These are phyloP conservation scores for Nicator chloris DNA, from an alignment of 2,113 vertebrate genomes.

Conservation along the genomic window DNA sequence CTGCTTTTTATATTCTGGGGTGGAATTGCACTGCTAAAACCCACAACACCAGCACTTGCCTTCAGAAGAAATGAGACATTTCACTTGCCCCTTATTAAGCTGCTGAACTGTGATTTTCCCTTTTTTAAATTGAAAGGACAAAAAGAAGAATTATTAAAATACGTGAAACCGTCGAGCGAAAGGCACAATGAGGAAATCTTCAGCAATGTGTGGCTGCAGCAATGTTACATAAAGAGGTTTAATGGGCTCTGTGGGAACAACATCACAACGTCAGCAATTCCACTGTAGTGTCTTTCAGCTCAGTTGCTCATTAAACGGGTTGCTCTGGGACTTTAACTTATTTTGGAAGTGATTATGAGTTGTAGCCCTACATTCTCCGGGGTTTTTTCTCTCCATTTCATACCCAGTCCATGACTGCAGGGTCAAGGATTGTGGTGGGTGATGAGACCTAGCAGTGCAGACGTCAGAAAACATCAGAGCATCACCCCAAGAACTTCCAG, in stretches of 20 bases:
- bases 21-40: not conserved
- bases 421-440: not conserved
- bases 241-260: constrained; percentile 39
- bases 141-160: constrained; percentile 3
- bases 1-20: not conserved
- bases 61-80: not conserved
- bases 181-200: not conserved
- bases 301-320: constrained; percentile 10
- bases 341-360: not conserved
- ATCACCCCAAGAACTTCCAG: not conserved
- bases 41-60: not conserved
- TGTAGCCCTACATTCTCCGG: not conserved
- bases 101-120: not conserved
- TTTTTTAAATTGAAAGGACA: not conserved
- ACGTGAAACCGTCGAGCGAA: not conserved
- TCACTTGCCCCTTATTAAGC: not conserved
- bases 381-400: not conserved
- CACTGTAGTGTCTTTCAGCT: not conserved
- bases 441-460: not conserved
- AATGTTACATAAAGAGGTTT: constrained; percentile 9
- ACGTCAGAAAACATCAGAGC: not conserved
- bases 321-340: not conserved
- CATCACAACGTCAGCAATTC: constrained; percentile 43
- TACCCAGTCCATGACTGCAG: not conserved
- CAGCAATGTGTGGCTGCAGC: not conserved